Conservation (phyloP, 1,140 invertebrate genomes). For the Sycobia sp. region DNA sequence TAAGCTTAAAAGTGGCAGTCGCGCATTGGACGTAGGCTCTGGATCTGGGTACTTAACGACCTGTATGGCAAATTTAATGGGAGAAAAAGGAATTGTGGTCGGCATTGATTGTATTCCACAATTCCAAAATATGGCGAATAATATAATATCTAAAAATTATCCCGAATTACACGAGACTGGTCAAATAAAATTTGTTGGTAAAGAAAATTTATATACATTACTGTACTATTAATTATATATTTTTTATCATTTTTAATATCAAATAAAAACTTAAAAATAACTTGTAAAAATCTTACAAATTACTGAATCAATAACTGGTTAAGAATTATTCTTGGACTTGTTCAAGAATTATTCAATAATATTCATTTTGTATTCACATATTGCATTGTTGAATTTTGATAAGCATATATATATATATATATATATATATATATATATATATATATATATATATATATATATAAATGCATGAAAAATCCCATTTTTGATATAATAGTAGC, state of each 20-base stretch:
- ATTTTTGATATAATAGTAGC: no score
- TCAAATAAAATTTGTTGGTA: slow-evolving; percentile 74
- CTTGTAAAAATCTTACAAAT: no score
- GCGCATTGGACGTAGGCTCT: slow-evolving; percentile 92
- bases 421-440: no score
- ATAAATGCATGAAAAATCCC: no score
- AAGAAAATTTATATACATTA: slow-evolving; percentile 27
- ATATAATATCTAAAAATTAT: slow-evolving; percentile 81
- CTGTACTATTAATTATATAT: not conserved
- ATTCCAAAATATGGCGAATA: slow-evolving; percentile 74
- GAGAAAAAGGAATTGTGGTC: slow-evolving; percentile 75
- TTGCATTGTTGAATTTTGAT: no score
- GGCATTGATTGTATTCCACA: slow-evolving; percentile 94
- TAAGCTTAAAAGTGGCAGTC: slow-evolving; percentile 78
- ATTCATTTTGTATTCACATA: no score
- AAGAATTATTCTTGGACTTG: no score
- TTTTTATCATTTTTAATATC: no score
- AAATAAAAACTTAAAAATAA: not conserved
- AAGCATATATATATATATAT: no score
- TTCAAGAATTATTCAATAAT: no score
- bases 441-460: no score
- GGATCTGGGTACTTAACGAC: slow-evolving; percentile 94
- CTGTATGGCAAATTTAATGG: slow-evolving; percentile 91
- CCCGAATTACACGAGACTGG: slow-evolving; percentile 69
- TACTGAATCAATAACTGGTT: no score